A percentile compares a stretch with the other conserved stretches of the same genome.
These are phyloP conservation scores for Piprites chloris DNA, from an alignment of 2,113 vertebrate genomes.

Conservation along the genomic window DNA sequence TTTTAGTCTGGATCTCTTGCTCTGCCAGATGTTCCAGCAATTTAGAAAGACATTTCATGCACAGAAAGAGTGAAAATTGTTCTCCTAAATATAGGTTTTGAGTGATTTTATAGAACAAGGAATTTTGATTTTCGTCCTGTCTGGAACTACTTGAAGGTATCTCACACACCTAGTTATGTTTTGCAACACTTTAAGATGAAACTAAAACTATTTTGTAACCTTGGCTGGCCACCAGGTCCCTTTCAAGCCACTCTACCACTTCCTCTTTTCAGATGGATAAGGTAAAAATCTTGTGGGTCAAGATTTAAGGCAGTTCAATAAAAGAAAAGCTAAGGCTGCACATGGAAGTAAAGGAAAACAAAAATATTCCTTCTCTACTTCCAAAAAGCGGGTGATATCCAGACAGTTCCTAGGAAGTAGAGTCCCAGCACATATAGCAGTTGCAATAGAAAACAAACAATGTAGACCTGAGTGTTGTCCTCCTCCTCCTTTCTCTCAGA, in stretches of 20 bases:
- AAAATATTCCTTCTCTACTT: not conserved
- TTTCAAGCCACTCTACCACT: not conserved
- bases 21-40: not conserved
- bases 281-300: not conserved
- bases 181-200: not conserved
- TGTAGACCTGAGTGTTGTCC: accelerated
- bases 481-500: not conserved
- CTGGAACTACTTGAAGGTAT: not conserved
- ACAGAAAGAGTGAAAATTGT: not conserved
- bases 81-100: not conserved
- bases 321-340: not conserved
- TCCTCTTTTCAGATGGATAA: not conserved
- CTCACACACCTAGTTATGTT: not conserved
- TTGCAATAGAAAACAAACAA: not conserved
- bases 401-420: not conserved
- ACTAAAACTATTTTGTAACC: not conserved
- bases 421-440: accelerated
- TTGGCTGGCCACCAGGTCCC: not conserved
- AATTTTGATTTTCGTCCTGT: not conserved
- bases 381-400: not conserved
- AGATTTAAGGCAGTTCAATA: not conserved
- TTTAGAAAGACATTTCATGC: not conserved
- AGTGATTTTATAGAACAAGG: not conserved
- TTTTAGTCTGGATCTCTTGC: not conserved
- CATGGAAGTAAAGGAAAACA: not conserved